Conservation (phyloP, 2,113 vertebrate species). For the Paratilapia polleni region DNA sequence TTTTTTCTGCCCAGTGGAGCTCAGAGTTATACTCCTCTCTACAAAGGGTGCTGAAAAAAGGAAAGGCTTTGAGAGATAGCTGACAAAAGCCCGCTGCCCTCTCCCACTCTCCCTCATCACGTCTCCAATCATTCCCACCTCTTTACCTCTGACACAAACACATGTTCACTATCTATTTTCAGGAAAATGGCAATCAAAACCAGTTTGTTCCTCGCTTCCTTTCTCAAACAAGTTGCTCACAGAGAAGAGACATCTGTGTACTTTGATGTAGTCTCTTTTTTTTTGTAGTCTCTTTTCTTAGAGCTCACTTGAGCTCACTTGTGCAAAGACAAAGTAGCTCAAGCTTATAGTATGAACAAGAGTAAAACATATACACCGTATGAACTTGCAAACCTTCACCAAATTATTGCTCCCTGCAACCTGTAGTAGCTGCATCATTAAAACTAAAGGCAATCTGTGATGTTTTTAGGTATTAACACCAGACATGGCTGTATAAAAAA, state of each 20-base stretch:
- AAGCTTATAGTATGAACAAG: constrained; percentile 6
- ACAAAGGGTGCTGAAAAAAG: constrained; percentile 22
- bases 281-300: constrained; percentile 15
- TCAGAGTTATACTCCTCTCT: constrained; percentile 11
- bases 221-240: constrained; percentile 30
- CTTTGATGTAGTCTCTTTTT: constrained; percentile 25
- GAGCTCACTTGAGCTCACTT: background rate
- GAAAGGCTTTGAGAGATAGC: constrained; percentile 18
- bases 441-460: background rate
- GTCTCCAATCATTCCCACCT: constrained; percentile 23
- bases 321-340: constrained; percentile 9
- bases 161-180: constrained; percentile 41
- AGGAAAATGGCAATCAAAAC: constrained; percentile 54
- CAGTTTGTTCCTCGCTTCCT: constrained; percentile 5
- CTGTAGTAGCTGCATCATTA: background rate
- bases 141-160: constrained; percentile 59
- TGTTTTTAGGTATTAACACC: background rate
- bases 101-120: background rate
- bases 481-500: background rate
- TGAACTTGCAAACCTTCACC: background rate
- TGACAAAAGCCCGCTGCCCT: background rate
- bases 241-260: constrained; percentile 54
- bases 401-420: background rate
- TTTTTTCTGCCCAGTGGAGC: constrained; percentile 14
- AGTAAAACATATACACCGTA: background rate